Base-by-base conservation (phyloP, 2,797 vertebrate species). In the Microctenopoma lineatum region DNA sequence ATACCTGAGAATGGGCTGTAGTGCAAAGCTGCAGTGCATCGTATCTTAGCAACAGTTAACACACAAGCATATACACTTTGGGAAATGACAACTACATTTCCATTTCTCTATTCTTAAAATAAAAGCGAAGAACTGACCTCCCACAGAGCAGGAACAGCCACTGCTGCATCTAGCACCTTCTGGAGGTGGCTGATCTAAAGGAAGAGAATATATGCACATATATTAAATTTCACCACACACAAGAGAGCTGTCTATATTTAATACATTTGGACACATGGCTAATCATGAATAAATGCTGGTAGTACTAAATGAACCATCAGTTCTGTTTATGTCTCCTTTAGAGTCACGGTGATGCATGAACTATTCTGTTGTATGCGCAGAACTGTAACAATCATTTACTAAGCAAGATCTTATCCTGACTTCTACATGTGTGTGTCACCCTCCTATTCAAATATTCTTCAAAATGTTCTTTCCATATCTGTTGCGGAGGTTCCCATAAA, bases 81-180 rank as follows among this genome's bases (percentile, higher is more conserved):
- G 21, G 15, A 54, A 16, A 54, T 15, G 7, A 10, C 0, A 45
- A 6, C 8, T 32, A 11, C 1, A 59, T 41, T 29, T n/a, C 4
- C 1, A 26, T 59, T 41, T 25, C 11, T 7, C 3, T 21, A 41
- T 36, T 46, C 21, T 63, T 52, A 9, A 60, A 73, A 47, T 53
- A 47, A 74, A 36, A 68, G 7, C 0, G 32, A 26, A 10, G 1
- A 74, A 52, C 3, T 32, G 7, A 98, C 98, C 96, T 97, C 95
- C 95, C 97, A 97, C 39, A 99, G 90, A 7, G 93, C 92, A 39
- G 93, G 93, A 64, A 98, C 91, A 36, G 95, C 94, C 41, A 94
- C 92, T 14, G 94, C 87, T 16, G 92, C 92, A 70, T 93, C 87
- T 39, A 99, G 88, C 79, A 98, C 95, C 79, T 90, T 96, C 81